phyloP scores from a whole-genome alignment of 2,888 invertebrate genomes.

The Lucinisca nassula region DNA sequence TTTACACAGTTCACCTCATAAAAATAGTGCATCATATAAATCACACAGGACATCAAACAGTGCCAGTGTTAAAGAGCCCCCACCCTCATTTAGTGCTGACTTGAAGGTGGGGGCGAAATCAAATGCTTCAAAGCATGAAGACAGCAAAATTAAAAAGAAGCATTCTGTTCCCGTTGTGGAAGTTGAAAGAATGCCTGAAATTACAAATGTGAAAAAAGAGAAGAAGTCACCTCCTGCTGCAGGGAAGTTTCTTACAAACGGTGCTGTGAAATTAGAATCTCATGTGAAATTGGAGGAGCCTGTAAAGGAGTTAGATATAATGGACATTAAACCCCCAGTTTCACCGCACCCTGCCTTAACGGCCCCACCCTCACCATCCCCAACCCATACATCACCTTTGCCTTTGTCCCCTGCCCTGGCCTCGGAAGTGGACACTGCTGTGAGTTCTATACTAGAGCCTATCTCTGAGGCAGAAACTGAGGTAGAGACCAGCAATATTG shows the following conservation, averaged over 20 bases:
- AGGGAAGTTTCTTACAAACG: conserved; percentile 58
- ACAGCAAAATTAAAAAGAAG: conserved; percentile 73
- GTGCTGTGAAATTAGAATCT: conserved; percentile 47
- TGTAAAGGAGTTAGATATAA: conserved; percentile 41
- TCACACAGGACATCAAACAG: conserved; percentile 53
- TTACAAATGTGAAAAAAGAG: conserved; percentile 73
- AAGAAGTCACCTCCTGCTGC: conserved; percentile 48
- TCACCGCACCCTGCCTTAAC: conserved; percentile 52
- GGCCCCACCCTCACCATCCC: conserved; percentile 20
- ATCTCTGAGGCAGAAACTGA: conserved; percentile 48
- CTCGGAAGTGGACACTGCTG: conserved; percentile 63
- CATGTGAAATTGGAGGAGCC: conserved; percentile 52
- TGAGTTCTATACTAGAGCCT: conserved; percentile 64
- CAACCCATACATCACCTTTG: conserved; percentile 27
- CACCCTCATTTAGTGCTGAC: conserved; percentile 74
- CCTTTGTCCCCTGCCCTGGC: conserved; percentile 37
- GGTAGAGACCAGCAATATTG: conserved; percentile 45
- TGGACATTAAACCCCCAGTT: conserved; percentile 31
- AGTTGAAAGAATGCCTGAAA: conserved; percentile 85
- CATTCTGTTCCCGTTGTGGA: conserved; percentile 86
- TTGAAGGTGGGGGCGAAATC: conserved; percentile 74
- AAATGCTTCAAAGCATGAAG: conserved; percentile 36
- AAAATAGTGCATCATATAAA: conserved; percentile 34
- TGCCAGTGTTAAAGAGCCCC: conserved; percentile 80
- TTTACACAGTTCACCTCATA: conserved; percentile 43